phyloP scores from a whole-genome alignment of 1,140 invertebrate species.

The Euschistus heros region DNA sequence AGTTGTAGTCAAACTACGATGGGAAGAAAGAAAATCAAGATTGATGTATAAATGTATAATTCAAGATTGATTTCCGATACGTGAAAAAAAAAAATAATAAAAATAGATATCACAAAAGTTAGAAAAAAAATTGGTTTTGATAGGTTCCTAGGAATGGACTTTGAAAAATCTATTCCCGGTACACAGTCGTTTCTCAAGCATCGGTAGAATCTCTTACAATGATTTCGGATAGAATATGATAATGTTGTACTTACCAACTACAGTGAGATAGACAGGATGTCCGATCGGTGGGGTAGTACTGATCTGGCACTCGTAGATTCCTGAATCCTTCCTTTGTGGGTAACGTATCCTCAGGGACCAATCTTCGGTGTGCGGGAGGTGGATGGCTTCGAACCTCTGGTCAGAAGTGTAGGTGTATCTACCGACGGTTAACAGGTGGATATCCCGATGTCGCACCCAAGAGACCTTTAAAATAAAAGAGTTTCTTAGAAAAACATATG shows the following conservation, averaged over 20 bases:
- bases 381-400: constrained; percentile 65
- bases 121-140: no score
- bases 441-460: constrained; percentile 76
- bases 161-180: no score
- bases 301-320: constrained; percentile 77
- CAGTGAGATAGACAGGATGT: constrained; percentile 60
- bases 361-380: constrained; percentile 62
- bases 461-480: constrained; percentile 52
- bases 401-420: constrained; percentile 78
- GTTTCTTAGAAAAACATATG: neutral
- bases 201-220: no score
- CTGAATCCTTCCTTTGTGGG: constrained; percentile 64
- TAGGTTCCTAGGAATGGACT: no score
- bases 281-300: constrained; percentile 74
- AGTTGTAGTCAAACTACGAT: no score
- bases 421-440: constrained; percentile 73
- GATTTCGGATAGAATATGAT: no score
- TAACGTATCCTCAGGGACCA: constrained; percentile 66
- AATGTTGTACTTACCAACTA: constrained; percentile 59
- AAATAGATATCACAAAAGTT: no score
- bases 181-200: no score
- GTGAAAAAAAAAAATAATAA: no score
- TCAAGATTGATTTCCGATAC: no score
- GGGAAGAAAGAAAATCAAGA: no score
- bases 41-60: no score